Base-by-base conservation (phyloP, 2,113 vertebrate genomes). In the Anguilla japonica region DNA sequence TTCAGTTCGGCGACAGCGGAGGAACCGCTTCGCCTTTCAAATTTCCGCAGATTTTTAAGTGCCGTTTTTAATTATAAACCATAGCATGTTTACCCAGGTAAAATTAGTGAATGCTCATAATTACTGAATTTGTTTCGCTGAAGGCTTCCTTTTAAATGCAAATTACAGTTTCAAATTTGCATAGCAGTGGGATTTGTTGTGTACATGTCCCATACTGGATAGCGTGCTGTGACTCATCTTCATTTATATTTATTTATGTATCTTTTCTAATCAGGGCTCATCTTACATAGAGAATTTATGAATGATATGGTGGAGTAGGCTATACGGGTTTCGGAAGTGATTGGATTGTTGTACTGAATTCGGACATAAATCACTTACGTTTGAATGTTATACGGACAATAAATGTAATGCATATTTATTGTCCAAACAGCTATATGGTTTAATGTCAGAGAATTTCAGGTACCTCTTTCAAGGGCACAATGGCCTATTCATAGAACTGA, bases 1-100 rank as follows among this genome's bases (percentile, higher is more conserved):
- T 88, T 81, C 87, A 88, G 43, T 71, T 85, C 43, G 79, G 56
- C 20, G 39, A 43, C 80, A 43, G 46, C 39, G 50, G 40, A 46
- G 41, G 29, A 26, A 14, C 22, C 11, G 41, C 4, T 46, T 81
- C 20, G 60, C 63, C 41, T 84, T 18, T 15, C 39, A 39, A 16
- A 60, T 39, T 60, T 22, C 29, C 34, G 29, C 56, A 63, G 8
- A 22, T 63, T 63, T 40, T 60, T 41, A 41, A 56, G 46, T 53
- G 16, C 41, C 79, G 41, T 78, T 78, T 85, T 75, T 46, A 50
- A 78, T 29, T 15, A 75, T 85, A 1, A 18, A 26, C 43, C 18
- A 43, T 34, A 34, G 26, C 71, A 7, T 41, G 43, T 46, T 78
- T 46, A 75, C 18, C n/a, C 43, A 29, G 7, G 14, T 18, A 83